These are phyloP conservation scores for Lamellibrachia satsuma DNA, from an alignment of 2,888 invertebrate genomes.

Conservation along the genomic window DNA sequence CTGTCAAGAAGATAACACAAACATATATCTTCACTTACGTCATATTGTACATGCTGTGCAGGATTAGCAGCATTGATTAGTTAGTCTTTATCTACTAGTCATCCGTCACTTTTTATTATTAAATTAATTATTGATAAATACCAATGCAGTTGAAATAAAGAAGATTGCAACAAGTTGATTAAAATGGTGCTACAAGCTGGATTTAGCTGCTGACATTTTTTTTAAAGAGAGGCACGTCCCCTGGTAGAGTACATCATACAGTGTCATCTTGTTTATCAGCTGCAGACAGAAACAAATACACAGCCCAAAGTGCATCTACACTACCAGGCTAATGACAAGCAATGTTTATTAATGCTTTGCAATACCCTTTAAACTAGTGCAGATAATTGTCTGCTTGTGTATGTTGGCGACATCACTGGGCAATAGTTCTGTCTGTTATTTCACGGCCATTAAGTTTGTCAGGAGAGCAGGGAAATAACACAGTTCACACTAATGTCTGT, in stretches of 20 bases:
- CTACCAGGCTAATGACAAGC: not conserved
- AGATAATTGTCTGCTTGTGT: not conserved
- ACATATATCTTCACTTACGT: not conserved
- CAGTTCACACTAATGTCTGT: not conserved
- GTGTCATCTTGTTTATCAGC: not conserved
- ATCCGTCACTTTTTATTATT: not conserved
- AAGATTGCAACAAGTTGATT: not conserved
- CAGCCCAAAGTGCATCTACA: not conserved
- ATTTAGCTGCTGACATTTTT: not conserved
- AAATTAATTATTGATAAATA: not conserved
- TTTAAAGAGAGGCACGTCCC: not conserved
- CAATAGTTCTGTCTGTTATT: not conserved
- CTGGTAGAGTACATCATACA: not conserved
- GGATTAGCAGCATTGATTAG: not conserved
- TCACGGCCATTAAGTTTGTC: not conserved
- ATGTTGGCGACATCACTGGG: not conserved
- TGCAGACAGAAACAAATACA: not conserved
- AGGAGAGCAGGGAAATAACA: not conserved
- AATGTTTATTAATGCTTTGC: constrained; percentile 6
- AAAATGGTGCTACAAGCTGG: not conserved
- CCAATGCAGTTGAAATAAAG: not conserved
- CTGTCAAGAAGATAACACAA: not conserved
- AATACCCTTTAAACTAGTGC: not conserved
- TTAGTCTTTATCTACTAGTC: not conserved
- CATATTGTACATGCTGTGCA: not conserved